Conservation (phyloP, 2,797 vertebrate species). For the Salmo trutta region DNA sequence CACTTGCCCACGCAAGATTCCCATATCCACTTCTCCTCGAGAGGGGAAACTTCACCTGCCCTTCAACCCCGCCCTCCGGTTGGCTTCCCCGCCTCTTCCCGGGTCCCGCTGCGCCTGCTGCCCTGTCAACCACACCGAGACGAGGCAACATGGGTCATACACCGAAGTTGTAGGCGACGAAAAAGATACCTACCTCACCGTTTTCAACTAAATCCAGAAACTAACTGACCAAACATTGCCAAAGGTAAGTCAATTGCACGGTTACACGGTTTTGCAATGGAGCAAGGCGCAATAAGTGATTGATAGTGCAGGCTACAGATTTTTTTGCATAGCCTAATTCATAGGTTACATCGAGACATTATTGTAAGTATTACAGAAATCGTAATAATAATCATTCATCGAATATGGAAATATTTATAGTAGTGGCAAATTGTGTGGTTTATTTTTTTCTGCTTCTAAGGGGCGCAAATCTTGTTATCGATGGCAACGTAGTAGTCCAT, state of each 20-base stretch:
- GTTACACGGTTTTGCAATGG: neutral
- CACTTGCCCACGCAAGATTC: neutral
- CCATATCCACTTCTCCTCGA: neutral
- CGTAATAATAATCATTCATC: neutral
- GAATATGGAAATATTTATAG: neutral
- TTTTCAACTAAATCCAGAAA: neutral
- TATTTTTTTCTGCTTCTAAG: neutral
- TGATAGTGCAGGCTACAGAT: neutral
- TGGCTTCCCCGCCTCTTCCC: constrained; percentile 1
- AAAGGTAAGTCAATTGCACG: neutral
- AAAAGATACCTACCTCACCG: neutral
- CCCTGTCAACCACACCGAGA: constrained; percentile 14
- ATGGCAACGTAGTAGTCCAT: neutral
- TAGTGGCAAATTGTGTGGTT: neutral
- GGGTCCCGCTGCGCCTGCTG: neutral
- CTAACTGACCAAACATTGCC: neutral
- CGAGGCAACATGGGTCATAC: constrained; percentile 7
- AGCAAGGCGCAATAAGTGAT: no score
- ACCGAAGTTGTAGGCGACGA: neutral
- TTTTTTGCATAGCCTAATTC: no score
- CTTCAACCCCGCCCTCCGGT: constrained; percentile 30
- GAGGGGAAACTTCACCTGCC: constrained; percentile 24
- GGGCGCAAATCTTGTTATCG: neutral
- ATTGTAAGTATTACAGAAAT: neutral
- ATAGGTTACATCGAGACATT: no score